Percentiles rank a stretch among this genome's conserved stretches.
phyloP scores from a whole-genome alignment of 2,888 invertebrate species.

The Clitarchus hookeri region DNA sequence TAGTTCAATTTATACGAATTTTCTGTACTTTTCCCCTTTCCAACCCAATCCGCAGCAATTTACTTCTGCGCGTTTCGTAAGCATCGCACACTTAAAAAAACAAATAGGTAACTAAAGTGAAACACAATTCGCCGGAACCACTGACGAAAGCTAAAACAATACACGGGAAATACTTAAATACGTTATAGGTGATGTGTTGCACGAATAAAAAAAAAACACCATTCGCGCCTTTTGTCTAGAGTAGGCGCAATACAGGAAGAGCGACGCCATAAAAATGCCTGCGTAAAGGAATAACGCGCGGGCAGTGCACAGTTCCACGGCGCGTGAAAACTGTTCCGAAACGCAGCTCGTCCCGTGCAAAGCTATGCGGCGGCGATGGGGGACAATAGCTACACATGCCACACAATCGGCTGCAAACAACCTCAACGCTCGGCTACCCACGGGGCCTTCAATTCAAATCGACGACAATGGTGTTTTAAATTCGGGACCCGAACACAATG shows the following conservation, averaged over 20 bases:
- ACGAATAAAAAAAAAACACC: too few species aligned
- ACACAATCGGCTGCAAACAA: not conserved
- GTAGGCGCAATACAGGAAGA: not conserved
- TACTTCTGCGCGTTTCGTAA: too few species aligned
- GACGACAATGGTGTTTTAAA: conserved; percentile 7
- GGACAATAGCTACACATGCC: not conserved
- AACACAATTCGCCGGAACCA: too few species aligned
- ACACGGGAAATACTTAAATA: too few species aligned
- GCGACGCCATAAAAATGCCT: not conserved
- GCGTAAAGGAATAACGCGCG: too few species aligned
- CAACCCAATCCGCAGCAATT: too few species aligned
- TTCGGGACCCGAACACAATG: not conserved
- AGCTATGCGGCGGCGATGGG: not conserved
- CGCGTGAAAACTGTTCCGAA: not conserved
- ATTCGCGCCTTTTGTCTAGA: not conserved
- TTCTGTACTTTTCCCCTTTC: too few species aligned
- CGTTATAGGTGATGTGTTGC: too few species aligned
- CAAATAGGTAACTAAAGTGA: too few species aligned
- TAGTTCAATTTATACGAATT: too few species aligned
- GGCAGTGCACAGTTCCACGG: not conserved
- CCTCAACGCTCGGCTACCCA: not conserved
- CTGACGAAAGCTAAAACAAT: too few species aligned
- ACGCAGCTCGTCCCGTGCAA: not conserved
- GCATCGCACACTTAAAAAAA: too few species aligned
- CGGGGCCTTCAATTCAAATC: conserved; percentile 2